These are phyloP conservation scores for Atlantisia rogersi DNA, from an alignment of 2,113 vertebrate species.

Conservation along the genomic window DNA sequence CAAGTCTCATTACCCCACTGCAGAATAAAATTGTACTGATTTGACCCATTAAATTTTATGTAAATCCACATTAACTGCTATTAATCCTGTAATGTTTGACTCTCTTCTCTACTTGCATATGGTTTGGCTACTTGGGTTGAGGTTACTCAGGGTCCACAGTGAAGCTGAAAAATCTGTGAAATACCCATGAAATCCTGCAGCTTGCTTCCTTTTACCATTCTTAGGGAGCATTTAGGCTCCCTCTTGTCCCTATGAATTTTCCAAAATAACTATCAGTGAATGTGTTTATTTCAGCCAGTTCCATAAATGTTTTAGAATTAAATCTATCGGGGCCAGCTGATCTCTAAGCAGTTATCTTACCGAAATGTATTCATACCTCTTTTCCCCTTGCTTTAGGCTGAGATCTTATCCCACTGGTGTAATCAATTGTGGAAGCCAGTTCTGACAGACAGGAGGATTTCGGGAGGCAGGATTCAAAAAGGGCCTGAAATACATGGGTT, in stretches of 20 bases:
- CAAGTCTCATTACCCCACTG: neutral
- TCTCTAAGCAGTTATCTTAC: neutral
- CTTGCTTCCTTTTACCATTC: neutral
- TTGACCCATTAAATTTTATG: neutral
- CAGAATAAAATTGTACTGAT: neutral
- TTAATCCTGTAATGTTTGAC: neutral
- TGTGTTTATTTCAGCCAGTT: neutral
- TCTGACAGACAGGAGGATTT: neutral
- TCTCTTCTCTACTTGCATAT: neutral
- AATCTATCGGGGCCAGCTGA: neutral
- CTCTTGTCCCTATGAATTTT: neutral
- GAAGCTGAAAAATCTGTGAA: neutral
- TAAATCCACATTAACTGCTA: neutral
- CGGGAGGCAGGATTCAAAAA: neutral
- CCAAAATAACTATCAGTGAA: neutral
- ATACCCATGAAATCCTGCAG: neutral
- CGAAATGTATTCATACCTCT: neutral
- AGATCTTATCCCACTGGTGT: neutral
- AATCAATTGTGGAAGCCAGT: neutral
- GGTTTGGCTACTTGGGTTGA: neutral
- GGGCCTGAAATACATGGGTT: rapidly evolving
- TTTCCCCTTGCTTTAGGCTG: neutral
- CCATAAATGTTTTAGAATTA: neutral
- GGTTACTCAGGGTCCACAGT: neutral
- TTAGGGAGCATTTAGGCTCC: neutral